phyloP scores from a whole-genome alignment of 2,113 vertebrate species.

The Nesoenas mayeri region DNA sequence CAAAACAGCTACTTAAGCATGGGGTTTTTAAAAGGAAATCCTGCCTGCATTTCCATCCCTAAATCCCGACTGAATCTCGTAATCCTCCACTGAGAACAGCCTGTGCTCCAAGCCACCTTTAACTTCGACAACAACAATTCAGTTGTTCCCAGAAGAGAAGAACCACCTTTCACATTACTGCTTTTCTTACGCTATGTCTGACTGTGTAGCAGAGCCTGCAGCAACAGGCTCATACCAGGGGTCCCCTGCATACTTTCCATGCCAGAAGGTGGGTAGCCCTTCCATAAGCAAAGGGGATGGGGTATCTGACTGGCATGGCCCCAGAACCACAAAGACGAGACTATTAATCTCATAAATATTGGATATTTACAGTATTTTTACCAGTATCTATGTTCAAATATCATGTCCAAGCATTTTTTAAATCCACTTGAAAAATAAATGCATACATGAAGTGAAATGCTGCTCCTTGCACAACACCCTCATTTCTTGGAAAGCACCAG shows the following conservation, averaged over 20 bases:
- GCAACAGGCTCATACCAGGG: not conserved
- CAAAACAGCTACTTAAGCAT: not conserved
- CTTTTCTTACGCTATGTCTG: not conserved
- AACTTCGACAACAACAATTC: not conserved
- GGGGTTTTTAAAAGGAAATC: conserved; percentile 22
- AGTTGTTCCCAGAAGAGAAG: not conserved
- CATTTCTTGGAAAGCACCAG: not conserved
- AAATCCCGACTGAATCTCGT: conserved; percentile 29
- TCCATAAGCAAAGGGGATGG: not conserved
- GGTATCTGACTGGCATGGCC: not conserved
- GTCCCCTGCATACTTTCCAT: not conserved
- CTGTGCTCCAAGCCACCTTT: not conserved
- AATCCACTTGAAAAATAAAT: not conserved
- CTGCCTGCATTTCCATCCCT: not conserved
- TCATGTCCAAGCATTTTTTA: not conserved
- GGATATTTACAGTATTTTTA: not conserved
- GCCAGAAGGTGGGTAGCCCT: not conserved
- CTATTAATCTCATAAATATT: not conserved
- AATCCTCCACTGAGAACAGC: conserved; percentile 32
- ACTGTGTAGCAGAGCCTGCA: not conserved
- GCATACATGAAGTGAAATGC: accelerated
- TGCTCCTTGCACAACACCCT: not conserved
- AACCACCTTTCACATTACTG: not conserved
- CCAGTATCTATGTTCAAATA: not conserved
- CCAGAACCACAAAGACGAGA: not conserved